Evolutionary conservation across 2,888 invertebrate genomes (phyloP).

Genomic region (Hydraecia micacea): DNA sequence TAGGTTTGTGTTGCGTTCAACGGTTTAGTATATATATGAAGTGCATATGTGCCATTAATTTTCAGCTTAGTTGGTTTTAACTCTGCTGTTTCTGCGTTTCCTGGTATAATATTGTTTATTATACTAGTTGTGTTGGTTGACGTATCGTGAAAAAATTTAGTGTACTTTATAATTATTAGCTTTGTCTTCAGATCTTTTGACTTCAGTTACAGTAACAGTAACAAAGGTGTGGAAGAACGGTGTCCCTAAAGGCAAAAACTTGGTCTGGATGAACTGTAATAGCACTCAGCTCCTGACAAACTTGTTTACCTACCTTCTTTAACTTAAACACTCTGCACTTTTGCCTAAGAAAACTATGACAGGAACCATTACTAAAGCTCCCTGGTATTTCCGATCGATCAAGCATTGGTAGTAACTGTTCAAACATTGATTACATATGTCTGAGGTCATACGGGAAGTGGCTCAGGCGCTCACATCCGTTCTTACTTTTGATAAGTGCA

Average conservation of each 20-base stretch:
- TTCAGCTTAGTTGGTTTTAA: constrained; percentile 22
- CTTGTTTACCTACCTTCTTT: background rate
- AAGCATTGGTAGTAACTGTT: constrained; percentile 23
- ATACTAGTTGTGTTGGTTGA: no score
- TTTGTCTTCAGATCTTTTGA: background rate
- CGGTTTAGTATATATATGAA: constrained; percentile 32
- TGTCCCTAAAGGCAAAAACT: background rate
- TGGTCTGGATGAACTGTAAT: background rate
- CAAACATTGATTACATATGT: constrained; percentile 44
- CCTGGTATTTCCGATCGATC: constrained; percentile 26
- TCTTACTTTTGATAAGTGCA: constrained; percentile 54
- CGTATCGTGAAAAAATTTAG: background rate
- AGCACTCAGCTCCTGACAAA: background rate
- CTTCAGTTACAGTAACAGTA: no score
- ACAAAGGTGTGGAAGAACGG: background rate
- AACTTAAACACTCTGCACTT: no score
- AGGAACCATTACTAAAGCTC: background rate
- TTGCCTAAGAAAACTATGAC: background rate
- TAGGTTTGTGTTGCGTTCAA: constrained; percentile 47
- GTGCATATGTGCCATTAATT: constrained; percentile 15
- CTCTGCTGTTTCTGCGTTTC: constrained; percentile 8
- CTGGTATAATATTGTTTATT: constrained; percentile 5
- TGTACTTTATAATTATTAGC: background rate
- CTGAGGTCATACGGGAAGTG: constrained; percentile 55
- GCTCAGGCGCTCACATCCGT: constrained; percentile 51